Percentiles rank a stretch among this genome's conserved stretches.
Evolutionary conservation across 2,797 vertebrate species (phyloP).

Genomic region (Anguilla anguilla): DNA sequence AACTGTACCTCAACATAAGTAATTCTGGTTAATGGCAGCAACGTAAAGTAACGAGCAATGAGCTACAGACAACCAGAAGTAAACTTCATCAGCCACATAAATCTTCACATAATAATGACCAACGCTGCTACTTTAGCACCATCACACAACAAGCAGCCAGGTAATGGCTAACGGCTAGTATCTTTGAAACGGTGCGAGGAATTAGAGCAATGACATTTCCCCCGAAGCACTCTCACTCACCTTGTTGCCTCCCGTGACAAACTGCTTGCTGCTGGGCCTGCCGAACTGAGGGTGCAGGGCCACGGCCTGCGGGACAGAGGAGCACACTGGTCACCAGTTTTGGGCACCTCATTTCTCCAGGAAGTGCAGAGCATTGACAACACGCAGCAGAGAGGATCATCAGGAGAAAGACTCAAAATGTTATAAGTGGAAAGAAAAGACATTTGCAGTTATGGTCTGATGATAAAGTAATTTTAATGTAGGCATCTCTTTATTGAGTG

Average conservation of each 20-base stretch:
- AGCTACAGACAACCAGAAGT: neutral
- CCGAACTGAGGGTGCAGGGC: constrained; percentile 92
- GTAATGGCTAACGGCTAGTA: neutral
- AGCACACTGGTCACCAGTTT: neutral
- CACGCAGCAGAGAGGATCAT: neutral
- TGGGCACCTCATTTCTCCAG: neutral
- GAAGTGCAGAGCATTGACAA: neutral
- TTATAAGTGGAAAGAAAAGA: neutral
- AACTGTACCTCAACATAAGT: too few relatives aligned
- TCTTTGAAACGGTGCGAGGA: neutral
- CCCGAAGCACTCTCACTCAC: constrained; percentile 65
- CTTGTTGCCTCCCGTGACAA: constrained; percentile 97
- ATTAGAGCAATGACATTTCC: neutral
- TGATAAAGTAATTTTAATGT: too few relatives aligned
- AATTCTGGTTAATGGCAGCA: neutral
- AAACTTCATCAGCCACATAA: neutral
- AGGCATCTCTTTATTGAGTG: neutral
- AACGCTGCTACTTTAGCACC: neutral
- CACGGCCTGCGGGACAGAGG: constrained; percentile 70
- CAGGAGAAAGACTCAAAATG: neutral
- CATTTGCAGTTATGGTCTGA: neutral
- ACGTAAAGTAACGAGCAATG: neutral
- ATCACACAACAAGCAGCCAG: neutral
- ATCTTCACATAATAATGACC: neutral
- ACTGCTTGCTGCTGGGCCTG: constrained; percentile 94